Evolutionary conservation across 1,140 invertebrate species (phyloP), one percentile per base, ranked within the genome.

Genomic region (Dreissena polymorpha): DNA sequence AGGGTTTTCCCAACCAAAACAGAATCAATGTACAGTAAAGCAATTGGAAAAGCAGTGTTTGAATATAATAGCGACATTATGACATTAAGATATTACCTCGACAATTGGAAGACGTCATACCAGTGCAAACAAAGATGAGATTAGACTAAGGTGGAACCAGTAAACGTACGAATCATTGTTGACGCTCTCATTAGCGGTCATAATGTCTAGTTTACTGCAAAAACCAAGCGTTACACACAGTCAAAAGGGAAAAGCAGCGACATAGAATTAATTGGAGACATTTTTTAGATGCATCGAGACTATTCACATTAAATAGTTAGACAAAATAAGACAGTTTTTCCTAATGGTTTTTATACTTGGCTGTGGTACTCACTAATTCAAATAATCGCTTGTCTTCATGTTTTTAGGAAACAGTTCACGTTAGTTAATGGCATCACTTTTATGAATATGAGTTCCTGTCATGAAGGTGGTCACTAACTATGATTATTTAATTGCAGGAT

Each of bases 161-260:
- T 51, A 78, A 16, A 85, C 79, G 39, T 87, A 73, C 60, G 53
- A 76, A n/a, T 55, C 13, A 68, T 87, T 13, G 55, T 78, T 18
- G 83, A 85, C 50, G 86, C 86, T 18, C 55, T 87, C 18, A 50
- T 65, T 23, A 79, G 68, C 16, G 86, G 86, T 5, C 86, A 78
- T n/a, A 77, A 83, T 16, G 86, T 87, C 21, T 85, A 83, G 23
- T 87, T 83, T 51, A 74, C 77, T 21, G 76, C 81, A 14, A 74
- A 87, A 18, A 78, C 84, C 8, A 79, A 81, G 18, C 72, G 64
- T 21, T 87, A 83, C 74, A 49, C 57, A 10, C 68, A 83, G 18
- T 67, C 71, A 10, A 60, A 60, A n/a, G 23, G 65, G 0, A 39
- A 39, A 39, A 82, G 78, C 21, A 70, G 70, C 14, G 75, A 87